Evolutionary conservation across 2,888 invertebrate species (phyloP), one percentile per base, ranked within the genome.

Genomic region (Hypomecis punctinalis): DNA sequence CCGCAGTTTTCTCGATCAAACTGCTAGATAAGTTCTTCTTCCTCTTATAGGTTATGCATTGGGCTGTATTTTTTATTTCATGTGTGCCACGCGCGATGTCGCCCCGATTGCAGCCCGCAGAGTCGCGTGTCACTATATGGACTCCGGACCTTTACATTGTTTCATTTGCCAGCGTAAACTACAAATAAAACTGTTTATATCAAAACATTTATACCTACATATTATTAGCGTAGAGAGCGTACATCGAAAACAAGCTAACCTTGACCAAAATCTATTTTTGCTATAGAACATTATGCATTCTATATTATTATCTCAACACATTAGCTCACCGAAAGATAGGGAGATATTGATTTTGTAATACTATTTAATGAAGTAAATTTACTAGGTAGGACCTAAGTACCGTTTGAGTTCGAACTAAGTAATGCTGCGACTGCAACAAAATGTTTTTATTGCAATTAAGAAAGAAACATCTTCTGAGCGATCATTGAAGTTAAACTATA

Each of bases 231-330:
- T 40, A 56, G 57, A 48, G 52, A 56, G 64, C 64, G 58, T 56
- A 65, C 63, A 61, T 64, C 66, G 67, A 67, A 68, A 68, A 68
- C 68, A 64, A 51, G 63, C 68, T 68, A 66, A 60, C 71, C 71
- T 71, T 71, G 71, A 69, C 69, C 68, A 66, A 61, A 63, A 65
- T 69, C 66, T 71, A 71, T 71, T 69, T 69, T 54, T 61, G 63
- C 58, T 63, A 63, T 67, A 51, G 48, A 56, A 55, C 65, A 68
- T 46, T 65, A 61, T 69, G 66, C 61, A 67, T 66, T 67, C 55
- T 61, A 61, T 39, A 49, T 63, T 59, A 56, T 54, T 64, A 52
- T 65, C 53, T 63, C 40, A 60, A 39, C 61, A 39, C 63, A 63
- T 62, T 68, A 69, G 66, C 59, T 59, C 49, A 43, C 45, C 40